phyloP scores from a whole-genome alignment of 2,113 vertebrate genomes.

The Hippolais icterina region DNA sequence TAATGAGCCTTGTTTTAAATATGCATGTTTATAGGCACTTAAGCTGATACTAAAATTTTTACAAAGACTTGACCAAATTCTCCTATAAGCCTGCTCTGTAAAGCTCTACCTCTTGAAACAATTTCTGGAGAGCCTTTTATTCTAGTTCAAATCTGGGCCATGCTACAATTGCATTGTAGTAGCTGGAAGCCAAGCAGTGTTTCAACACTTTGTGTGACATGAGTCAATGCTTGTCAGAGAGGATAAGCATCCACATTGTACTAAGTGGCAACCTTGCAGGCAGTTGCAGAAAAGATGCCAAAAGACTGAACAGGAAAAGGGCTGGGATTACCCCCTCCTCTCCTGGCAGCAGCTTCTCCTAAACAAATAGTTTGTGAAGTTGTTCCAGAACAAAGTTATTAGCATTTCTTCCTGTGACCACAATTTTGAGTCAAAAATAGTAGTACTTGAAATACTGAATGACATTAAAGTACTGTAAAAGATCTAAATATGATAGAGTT shows the following conservation, averaged over 20 bases:
- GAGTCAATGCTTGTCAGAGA: neutral
- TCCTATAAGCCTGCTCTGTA: neutral
- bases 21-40: neutral
- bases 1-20: neutral
- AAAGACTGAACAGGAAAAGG: neutral
- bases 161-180: neutral
- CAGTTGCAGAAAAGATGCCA: neutral
- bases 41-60: neutral
- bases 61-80: neutral
- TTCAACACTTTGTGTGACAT: neutral
- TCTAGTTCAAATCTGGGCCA: neutral
- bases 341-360: neutral
- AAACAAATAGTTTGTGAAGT: neutral
- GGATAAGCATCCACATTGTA: neutral
- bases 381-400: neutral
- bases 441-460: neutral
- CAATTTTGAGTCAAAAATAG: neutral
- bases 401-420: neutral
- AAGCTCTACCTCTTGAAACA: neutral
- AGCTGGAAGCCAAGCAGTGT: slow-evolving; percentile 3
- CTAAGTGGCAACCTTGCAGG: neutral
- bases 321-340: neutral
- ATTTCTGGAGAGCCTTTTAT: neutral
- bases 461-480: neutral
- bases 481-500: neutral